Evolutionary conservation across 2,113 vertebrate species (phyloP).

Genomic region (Rhinogobius similis): DNA sequence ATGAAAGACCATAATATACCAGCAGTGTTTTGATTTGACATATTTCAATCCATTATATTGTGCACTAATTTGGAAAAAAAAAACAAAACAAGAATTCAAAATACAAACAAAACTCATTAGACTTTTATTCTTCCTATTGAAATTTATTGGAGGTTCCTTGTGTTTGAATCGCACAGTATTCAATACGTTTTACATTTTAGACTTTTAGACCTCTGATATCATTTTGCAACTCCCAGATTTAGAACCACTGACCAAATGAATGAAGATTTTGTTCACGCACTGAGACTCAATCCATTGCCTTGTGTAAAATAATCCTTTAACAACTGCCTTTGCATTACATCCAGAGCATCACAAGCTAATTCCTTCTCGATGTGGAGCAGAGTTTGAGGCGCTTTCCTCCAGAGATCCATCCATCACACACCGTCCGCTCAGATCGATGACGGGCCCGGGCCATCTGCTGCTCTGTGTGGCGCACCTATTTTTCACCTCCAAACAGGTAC

Average conservation of each 20-base stretch:
- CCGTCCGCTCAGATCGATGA: conserved; percentile 75
- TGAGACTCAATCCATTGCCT: not conserved
- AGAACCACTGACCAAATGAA: not conserved
- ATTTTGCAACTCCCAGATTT: too few species aligned
- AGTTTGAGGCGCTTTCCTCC: conserved; percentile 64
- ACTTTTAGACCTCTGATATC: too few species aligned
- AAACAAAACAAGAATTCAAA: too few species aligned
- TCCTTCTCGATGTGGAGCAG: conserved; percentile 58
- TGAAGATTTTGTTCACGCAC: not conserved
- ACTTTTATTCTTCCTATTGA: too few species aligned
- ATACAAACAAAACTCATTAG: too few species aligned
- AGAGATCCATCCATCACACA: conserved; percentile 73
- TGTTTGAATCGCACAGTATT: too few species aligned
- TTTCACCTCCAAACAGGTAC: conserved; percentile 76
- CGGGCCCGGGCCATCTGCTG: conserved; percentile 76
- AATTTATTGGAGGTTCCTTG: too few species aligned
- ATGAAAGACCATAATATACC: too few species aligned
- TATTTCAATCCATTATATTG: too few species aligned
- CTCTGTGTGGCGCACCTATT: conserved; percentile 73
- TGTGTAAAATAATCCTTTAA: conserved; percentile 3
- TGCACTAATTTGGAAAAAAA: too few species aligned
- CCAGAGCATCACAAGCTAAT: conserved; percentile 52
- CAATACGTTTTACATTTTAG: too few species aligned
- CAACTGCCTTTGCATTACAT: conserved; percentile 22
- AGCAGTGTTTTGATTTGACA: too few species aligned